Evolutionary conservation across 2,113 vertebrate species (phyloP).

Genomic region (Marmota flaviventris): DNA sequence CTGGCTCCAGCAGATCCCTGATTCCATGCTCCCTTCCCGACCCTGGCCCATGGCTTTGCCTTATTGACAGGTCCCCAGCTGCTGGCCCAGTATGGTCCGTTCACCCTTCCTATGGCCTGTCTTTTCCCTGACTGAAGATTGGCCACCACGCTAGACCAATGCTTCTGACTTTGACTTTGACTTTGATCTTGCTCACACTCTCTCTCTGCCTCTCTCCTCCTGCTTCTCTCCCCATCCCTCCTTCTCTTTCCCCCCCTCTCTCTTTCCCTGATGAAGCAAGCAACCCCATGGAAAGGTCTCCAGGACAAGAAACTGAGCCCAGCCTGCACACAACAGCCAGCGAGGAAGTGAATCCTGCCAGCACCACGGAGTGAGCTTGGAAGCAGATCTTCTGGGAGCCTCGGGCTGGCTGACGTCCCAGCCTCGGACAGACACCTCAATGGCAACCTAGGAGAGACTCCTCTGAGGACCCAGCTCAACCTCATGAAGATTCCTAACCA

Average conservation of each 20-base stretch:
- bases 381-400: background rate
- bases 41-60: background rate
- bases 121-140: background rate
- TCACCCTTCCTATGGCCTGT: background rate
- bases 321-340: background rate
- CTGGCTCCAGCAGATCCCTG: background rate
- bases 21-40: background rate
- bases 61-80: too few species aligned
- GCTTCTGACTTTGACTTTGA: background rate
- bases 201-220: background rate
- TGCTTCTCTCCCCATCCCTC: too few species aligned
- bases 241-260: background rate
- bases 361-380: background rate
- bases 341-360: background rate
- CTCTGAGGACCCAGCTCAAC: background rate
- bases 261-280: background rate
- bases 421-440: background rate
- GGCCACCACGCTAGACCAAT: background rate
- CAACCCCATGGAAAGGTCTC: too few species aligned
- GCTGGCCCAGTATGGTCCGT: background rate
- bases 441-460: background rate
- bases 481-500: background rate
- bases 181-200: background rate
- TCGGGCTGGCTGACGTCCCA: background rate
- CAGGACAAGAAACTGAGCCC: background rate